Conservation (phyloP, 2,888 invertebrate species). For the Herminia tarsipennalis region DNA sequence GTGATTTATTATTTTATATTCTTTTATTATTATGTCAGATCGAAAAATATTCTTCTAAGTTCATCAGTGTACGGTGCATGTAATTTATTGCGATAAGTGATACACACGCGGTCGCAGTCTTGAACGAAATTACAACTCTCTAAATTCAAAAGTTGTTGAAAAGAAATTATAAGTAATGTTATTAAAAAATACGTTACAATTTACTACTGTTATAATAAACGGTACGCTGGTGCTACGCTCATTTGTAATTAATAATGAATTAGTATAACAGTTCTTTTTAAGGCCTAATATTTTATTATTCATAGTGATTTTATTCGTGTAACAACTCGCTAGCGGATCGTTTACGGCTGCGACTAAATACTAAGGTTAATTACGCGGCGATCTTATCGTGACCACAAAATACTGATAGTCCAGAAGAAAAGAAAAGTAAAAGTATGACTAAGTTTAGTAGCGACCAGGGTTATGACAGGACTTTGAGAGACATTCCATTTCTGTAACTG, state of each 20-base stretch:
- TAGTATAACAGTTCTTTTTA: conserved; percentile 47
- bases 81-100: too few relatives aligned
- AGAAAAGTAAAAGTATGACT: too few relatives aligned
- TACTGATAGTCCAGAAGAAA: too few relatives aligned
- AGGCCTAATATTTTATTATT: conserved; percentile 56
- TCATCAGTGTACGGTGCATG: too few relatives aligned
- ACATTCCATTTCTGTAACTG: too few relatives aligned
- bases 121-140: conserved; percentile 9
- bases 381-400: too few relatives aligned
- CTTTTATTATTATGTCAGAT: too few relatives aligned
- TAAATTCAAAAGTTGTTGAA: conserved; percentile 11
- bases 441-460: too few relatives aligned
- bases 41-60: too few relatives aligned
- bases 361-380: conserved; percentile 72
- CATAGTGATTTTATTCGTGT: conserved; percentile 57
- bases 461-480: too few relatives aligned
- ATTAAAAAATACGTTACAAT: conserved; percentile 22
- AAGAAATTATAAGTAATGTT: conserved; percentile 18
- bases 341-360: conserved; percentile 75
- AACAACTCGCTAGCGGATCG: conserved; percentile 53
- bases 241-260: conserved; percentile 50
- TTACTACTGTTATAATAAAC: conserved; percentile 29
- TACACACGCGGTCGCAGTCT: too few relatives aligned
- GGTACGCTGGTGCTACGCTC: conserved; percentile 21
- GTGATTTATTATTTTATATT: too few relatives aligned